Evolutionary conservation across 2,113 vertebrate genomes (phyloP).

Genomic region (Polyodon spathula): DNA sequence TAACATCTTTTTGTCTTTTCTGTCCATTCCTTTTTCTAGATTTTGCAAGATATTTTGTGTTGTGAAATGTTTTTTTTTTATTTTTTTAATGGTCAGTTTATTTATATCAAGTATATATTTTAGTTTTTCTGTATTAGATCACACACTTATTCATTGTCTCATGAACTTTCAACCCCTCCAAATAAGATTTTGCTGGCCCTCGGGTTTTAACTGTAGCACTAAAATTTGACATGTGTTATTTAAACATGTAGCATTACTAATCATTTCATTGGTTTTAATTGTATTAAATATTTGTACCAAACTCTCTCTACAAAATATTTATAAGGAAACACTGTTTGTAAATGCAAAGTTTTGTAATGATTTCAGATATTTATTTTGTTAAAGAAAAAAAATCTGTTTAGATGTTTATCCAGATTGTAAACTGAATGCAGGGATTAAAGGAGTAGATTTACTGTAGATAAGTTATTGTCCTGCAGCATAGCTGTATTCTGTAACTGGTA

Average conservation of each 20-base stretch:
- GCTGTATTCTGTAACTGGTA: slow-evolving; percentile 4
- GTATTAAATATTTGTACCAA: slow-evolving; percentile 10
- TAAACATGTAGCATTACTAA: slow-evolving; percentile 1
- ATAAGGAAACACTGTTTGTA: slow-evolving; percentile 14
- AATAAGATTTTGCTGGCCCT: slow-evolving; percentile 13
- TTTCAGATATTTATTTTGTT: slow-evolving; percentile 7
- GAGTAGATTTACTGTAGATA: slow-evolving; percentile 16
- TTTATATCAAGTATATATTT: no score
- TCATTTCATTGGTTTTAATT: slow-evolving; percentile 21
- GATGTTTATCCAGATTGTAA: slow-evolving; percentile 23
- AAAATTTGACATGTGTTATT: neutral
- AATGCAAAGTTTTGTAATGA: slow-evolving; percentile 7
- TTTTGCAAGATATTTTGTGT: no score
- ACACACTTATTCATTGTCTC: neutral
- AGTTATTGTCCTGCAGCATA: slow-evolving; percentile 19
- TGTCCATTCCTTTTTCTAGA: no score
- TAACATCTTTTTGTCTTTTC: no score
- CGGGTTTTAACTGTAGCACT: slow-evolving; percentile 15
- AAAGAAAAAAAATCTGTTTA: slow-evolving; percentile 11
- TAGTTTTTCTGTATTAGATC: no score
- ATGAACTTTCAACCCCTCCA: slow-evolving; percentile 1
- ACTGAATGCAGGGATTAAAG: slow-evolving; percentile 8
- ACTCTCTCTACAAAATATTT: slow-evolving; percentile 16
- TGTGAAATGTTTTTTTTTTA: no score
- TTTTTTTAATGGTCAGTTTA: no score